Percentiles rank a stretch among this genome's conserved stretches.
phyloP scores from a whole-genome alignment of 2,888 invertebrate species.

The Dysmachus trigonus region DNA sequence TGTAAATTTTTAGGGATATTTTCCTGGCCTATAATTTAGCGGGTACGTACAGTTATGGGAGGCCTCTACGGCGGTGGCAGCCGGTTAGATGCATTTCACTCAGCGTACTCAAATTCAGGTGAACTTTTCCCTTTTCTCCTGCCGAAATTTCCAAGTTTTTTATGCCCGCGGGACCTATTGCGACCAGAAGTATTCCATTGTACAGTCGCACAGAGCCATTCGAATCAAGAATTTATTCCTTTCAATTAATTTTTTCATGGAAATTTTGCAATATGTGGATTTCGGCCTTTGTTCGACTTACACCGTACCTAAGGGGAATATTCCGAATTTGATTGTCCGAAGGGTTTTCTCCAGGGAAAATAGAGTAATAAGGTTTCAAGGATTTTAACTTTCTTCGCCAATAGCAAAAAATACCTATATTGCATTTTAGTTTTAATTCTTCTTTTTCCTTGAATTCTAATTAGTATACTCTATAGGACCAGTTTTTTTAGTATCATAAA shows the following conservation, averaged over 20 bases:
- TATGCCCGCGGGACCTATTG: background rate
- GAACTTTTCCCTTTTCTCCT: background rate
- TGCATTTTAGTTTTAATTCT: too few relatives aligned
- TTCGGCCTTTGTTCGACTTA: background rate
- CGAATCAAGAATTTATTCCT: background rate
- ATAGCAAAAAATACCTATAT: background rate
- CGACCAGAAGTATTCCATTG: background rate
- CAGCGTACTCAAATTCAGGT: background rate
- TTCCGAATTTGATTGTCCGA: background rate
- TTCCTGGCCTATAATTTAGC: conserved; percentile 10
- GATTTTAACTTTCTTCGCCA: background rate
- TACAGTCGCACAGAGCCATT: background rate
- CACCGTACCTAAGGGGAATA: background rate
- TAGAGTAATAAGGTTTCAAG: background rate
- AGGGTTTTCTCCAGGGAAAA: background rate
- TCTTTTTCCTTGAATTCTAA: too few relatives aligned
- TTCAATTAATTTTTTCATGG: background rate
- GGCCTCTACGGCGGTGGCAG: background rate
- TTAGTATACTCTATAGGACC: too few relatives aligned
- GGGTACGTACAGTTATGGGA: background rate
- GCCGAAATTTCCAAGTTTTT: background rate
- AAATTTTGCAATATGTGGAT: background rate
- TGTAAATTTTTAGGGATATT: conserved; percentile 14
- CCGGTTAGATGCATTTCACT: background rate
- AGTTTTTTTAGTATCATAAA: too few relatives aligned